Conservation (phyloP, 2,888 invertebrate species). For the Neoascia interrupta region DNA sequence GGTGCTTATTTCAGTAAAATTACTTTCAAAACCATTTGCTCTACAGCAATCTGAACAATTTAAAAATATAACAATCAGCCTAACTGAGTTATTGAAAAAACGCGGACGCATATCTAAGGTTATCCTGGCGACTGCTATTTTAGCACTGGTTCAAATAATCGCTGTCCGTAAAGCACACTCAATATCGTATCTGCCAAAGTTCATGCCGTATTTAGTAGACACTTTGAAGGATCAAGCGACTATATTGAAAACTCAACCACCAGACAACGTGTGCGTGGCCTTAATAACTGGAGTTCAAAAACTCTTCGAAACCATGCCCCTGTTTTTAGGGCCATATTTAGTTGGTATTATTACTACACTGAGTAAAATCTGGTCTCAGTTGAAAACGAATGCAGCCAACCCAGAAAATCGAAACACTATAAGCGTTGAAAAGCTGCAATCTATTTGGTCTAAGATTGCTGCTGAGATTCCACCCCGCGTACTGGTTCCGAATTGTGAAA, state of each 20-base stretch:
- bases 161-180: conserved; percentile 87
- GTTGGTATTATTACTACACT: conserved; percentile 85
- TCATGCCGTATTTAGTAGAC: conserved; percentile 88
- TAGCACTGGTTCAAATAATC: conserved; percentile 85
- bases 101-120: conserved; percentile 75
- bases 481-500: conserved; percentile 86
- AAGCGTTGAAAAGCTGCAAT: conserved; percentile 82
- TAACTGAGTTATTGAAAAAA: conserved; percentile 81
- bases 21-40: conserved; percentile 88
- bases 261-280: conserved; percentile 75
- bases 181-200: conserved; percentile 86
- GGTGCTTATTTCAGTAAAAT: conserved; percentile 89
- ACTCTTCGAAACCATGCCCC: conserved; percentile 88
- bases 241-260: conserved; percentile 72
- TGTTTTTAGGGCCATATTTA: conserved; percentile 92
- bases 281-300: conserved; percentile 89
- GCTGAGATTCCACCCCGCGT: conserved; percentile 86
- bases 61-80: conserved; percentile 84
- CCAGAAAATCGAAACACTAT: conserved; percentile 81
- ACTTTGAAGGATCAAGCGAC: conserved; percentile 85
- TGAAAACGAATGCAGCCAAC: conserved; percentile 36
- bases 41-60: conserved; percentile 85
- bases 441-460: conserved; percentile 85
- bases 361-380: conserved; percentile 81
- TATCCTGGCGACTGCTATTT: conserved; percentile 86